phyloP scores from a whole-genome alignment of 2,797 vertebrate species.

The Cryptoprocta ferox region DNA sequence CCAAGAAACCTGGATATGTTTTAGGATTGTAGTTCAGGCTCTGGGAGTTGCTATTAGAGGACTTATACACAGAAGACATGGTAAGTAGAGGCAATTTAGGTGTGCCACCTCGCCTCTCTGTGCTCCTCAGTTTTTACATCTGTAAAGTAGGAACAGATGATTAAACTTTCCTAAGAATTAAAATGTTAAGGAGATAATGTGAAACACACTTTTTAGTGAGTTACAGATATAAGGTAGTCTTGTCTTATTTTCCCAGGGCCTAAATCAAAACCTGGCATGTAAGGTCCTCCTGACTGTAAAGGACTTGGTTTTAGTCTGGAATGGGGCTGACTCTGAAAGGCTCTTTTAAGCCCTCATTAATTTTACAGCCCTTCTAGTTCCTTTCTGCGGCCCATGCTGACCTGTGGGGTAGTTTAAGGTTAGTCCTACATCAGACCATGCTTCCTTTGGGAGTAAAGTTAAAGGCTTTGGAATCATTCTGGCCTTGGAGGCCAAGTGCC shows the following conservation, averaged over 20 bases:
- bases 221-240: neutral
- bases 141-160: neutral
- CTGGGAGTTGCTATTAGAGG: neutral
- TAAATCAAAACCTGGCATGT: neutral
- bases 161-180: neutral
- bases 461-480: neutral
- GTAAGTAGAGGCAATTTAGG: neutral
- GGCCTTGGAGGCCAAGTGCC: neutral
- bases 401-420: neutral
- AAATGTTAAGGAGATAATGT: neutral
- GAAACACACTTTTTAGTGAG: neutral
- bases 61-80: neutral
- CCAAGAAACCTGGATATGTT: neutral
- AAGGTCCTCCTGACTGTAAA: neutral
- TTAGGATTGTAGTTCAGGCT: neutral
- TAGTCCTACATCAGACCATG: neutral
- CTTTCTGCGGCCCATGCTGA: neutral
- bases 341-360: neutral
- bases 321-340: neutral
- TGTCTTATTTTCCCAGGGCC: neutral
- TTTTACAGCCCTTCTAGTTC: neutral
- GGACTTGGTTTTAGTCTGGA: neutral
- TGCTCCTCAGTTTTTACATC: neutral
- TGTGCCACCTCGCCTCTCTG: neutral
- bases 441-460: neutral